Evolutionary conservation across 1,140 invertebrate species (phyloP).

Genomic region (Notospermus geniculatus): DNA sequence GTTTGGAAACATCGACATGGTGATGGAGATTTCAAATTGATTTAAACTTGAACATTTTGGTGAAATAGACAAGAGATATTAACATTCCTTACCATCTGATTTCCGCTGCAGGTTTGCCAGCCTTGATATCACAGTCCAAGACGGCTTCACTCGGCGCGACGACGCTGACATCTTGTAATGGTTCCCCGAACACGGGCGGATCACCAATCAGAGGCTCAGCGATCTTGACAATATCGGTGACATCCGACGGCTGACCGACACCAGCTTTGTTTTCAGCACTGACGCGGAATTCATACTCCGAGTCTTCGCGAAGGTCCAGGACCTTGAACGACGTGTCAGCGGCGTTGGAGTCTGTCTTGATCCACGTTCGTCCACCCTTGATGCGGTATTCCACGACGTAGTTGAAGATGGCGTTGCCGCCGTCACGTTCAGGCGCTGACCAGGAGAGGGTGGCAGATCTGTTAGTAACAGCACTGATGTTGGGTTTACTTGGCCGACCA

Average conservation of each 20-base stretch:
- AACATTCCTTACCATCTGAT: conserved; percentile 42
- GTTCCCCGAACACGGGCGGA: conserved; percentile 44
- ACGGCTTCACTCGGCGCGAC: conserved; percentile 45
- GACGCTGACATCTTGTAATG: conserved; percentile 40
- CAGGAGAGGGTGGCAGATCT: conserved; percentile 92
- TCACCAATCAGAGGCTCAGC: conserved; percentile 39
- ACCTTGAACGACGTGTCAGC: conserved; percentile 61
- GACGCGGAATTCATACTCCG: conserved; percentile 90
- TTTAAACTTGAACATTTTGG: neutral
- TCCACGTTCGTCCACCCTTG: conserved; percentile 39
- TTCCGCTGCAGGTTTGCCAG: conserved; percentile 50
- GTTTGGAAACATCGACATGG: too few species aligned
- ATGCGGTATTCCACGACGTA: conserved; percentile 73
- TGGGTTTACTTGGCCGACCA: conserved; percentile 81
- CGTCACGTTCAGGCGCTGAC: conserved; percentile 85
- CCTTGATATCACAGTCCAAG: conserved; percentile 47
- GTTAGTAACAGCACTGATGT: conserved; percentile 88
- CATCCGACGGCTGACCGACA: conserved; percentile 90
- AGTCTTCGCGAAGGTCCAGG: conserved; percentile 84
- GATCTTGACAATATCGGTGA: conserved; percentile 64
- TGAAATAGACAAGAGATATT: neutral
- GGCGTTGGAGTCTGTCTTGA: conserved; percentile 35
- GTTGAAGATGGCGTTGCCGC: conserved; percentile 93
- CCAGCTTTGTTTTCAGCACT: conserved; percentile 96
- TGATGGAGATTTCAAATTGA: too few species aligned